Evolutionary conservation across 2,888 invertebrate species (phyloP).

Genomic region (Exephanes ischioxanthus): DNA sequence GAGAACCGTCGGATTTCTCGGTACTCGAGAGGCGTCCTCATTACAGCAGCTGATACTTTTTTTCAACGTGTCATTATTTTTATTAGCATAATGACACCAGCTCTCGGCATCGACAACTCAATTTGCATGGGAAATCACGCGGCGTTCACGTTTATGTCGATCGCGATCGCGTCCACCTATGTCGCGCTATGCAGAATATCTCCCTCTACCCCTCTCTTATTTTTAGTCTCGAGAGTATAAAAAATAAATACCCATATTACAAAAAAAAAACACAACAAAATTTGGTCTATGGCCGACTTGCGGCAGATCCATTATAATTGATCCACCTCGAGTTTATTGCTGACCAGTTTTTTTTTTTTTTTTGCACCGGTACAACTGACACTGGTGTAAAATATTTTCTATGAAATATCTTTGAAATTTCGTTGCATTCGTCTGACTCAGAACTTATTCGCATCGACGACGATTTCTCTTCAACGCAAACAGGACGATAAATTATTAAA

Average conservation of each 20-base stretch:
- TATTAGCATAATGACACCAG: conserved; percentile 82
- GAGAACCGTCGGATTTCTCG: conserved; percentile 64
- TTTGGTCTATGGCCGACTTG: neutral
- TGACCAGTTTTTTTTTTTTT: neutral
- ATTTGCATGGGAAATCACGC: conserved; percentile 82
- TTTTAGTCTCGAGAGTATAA: neutral
- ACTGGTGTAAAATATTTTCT: neutral
- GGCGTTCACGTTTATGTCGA: conserved; percentile 52
- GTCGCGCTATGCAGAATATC: conserved; percentile 3
- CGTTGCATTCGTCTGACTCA: neutral
- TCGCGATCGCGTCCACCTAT: conserved; percentile 32
- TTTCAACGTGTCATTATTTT: conserved; percentile 79
- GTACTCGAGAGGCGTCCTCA: conserved; percentile 59
- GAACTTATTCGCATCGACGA: neutral
- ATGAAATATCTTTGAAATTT: neutral
- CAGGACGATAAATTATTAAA: conserved; percentile 43
- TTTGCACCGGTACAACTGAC: neutral
- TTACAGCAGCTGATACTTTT: conserved; percentile 76
- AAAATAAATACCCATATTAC: neutral
- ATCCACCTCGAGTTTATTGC: too few relatives aligned
- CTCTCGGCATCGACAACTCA: conserved; percentile 75
- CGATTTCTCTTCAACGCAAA: conserved; percentile 44
- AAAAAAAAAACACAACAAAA: neutral
- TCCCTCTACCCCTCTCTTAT: neutral
- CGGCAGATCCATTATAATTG: too few relatives aligned